phyloP scores from a whole-genome alignment of 2,888 invertebrate species.

The Colletes collaris region DNA sequence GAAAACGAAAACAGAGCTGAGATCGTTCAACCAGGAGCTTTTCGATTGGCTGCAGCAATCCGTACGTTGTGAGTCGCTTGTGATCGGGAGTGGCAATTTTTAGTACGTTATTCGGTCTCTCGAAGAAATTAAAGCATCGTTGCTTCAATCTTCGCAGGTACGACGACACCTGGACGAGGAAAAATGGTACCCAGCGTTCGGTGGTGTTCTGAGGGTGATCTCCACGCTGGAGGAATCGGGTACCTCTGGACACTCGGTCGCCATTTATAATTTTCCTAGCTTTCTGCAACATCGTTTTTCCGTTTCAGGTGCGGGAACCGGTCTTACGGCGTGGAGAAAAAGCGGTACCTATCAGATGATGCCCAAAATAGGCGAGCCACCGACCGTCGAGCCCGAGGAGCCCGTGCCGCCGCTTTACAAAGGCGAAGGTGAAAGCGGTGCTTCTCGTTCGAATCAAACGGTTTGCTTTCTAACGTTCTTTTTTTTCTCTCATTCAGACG shows the following conservation, averaged over 20 bases:
- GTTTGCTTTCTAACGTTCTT: slow-evolving; percentile 1
- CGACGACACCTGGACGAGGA: slow-evolving; percentile 86
- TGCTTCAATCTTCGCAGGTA: slow-evolving; percentile 72
- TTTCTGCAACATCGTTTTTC: slow-evolving; percentile 14
- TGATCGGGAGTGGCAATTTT: slow-evolving; percentile 45
- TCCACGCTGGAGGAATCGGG: slow-evolving; percentile 81
- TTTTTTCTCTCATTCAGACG: slow-evolving; percentile 27
- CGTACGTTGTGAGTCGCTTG: slow-evolving; percentile 76
- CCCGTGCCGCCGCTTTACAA: slow-evolving; percentile 61
- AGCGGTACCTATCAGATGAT: slow-evolving; percentile 68
- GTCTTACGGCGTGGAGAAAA: slow-evolving; percentile 38
- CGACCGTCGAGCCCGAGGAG: slow-evolving; percentile 34
- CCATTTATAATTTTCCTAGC: slow-evolving; percentile 35
- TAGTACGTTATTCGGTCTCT: not conserved
- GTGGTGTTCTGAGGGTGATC: slow-evolving; percentile 83
- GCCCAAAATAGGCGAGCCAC: slow-evolving; percentile 61
- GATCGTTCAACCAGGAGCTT: slow-evolving; percentile 84
- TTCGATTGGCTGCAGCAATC: slow-evolving; percentile 85
- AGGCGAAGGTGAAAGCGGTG: slow-evolving; percentile 51
- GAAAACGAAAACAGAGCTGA: slow-evolving; percentile 76
- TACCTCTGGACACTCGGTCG: slow-evolving; percentile 31
- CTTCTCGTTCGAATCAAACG: not conserved
- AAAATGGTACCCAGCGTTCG: slow-evolving; percentile 85
- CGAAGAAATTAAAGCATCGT: no score
- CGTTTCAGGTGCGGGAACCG: slow-evolving; percentile 32